Base-by-base conservation (phyloP, 1,140 invertebrate genomes). In the Trichonephila clavata region DNA sequence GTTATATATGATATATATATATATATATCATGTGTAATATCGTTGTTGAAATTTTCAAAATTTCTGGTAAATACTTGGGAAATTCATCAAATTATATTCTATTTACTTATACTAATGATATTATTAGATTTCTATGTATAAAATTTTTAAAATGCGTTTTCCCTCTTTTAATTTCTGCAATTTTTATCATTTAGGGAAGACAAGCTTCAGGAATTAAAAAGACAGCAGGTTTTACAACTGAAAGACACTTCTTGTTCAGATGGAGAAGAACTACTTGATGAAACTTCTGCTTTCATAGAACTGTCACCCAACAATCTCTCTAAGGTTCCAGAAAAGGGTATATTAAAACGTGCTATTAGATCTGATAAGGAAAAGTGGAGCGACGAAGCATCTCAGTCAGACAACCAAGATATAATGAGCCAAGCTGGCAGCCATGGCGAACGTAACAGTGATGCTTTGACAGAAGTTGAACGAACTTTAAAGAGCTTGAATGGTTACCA, bases 401-500 rank as follows among this genome's bases (percentile, higher is more conserved):
- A 97, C 94, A 96, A 97, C 95, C 65, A 68, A 21, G 95, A 94
- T 92, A 94, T 57, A 68, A 89, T 65, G 90, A 93, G 65, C 21
- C 94, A 94, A 84, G 93, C 94, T 21, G 95, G 96, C 10, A 92
- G 87, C 27, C 94, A 95, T 96, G 91, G 95, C 95, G 95, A 95
- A 21, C 89, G 94, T 80, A 95, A 95, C 71, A 95, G 94, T 83
- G 95, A 95, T 91, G 86, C 94, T n/a, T 95, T 96, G 43, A 95
- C 95, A 6, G 95, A 98, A 95, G 98, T 98, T 94, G 98, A 98
- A 95, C 96, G 97, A 65, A 98, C 97, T 3, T 96, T 98, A 16
- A 98, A 98, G 96, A 98, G 97, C 86, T 96, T 99, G 13, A 98
- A 98, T 96, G 98, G 98, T 39, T 99, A 99, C 95, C 98, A 98